Base-by-base conservation (phyloP, 2,797 vertebrate species). In the Brachyrhaphis roseni region DNA sequence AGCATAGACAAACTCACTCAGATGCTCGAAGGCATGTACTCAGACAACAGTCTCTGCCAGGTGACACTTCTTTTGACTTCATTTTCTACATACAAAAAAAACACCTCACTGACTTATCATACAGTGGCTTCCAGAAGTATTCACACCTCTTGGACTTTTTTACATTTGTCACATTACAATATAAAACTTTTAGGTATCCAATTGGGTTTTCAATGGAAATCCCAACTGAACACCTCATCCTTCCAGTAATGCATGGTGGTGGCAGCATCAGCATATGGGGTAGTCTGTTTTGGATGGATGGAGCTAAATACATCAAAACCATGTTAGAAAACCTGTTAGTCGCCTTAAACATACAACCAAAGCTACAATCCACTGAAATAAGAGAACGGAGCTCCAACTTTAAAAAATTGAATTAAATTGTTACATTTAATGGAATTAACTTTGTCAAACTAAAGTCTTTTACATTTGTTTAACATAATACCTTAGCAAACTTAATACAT, bases 31-130 rank as follows among this genome's bases (percentile, higher is more conserved):
- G 94, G 95, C 85, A 97, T 99, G 93, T 99, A 98, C 92, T 92
- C 94, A 41, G 98, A 99, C 90, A 96, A 97, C 89, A 95, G 93
- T 72, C 96, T 99, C 85, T 96, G 95, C 77, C 98, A 99, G 98
- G 98, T 99, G 88, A 93, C 81, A 71, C 84, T 78, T 28, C 12
- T 10, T 68, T 45, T 78, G 43, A 47, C 28, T 64, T 72, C 41
- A 82, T 78, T 76, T 26, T 26, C 82, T 75, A 8, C 84, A 57
- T 53, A 72, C 62, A 86, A 75, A 83, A 83, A n/a, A 34, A 34
- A 8, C 28, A 12, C 3, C 55, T 59, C 55, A 28, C 10, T 28
- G 49, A 51, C 49, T 20, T 51, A 11, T 26, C 11, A 4, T 8
- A 75, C 75, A 78, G 79, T 66, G 73, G 75, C 39, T 81, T 45